Percentiles rank a stretch among this genome's conserved stretches.
Conservation (phyloP, 2,113 vertebrate species). For the Pseudorasbora parva region DNA sequence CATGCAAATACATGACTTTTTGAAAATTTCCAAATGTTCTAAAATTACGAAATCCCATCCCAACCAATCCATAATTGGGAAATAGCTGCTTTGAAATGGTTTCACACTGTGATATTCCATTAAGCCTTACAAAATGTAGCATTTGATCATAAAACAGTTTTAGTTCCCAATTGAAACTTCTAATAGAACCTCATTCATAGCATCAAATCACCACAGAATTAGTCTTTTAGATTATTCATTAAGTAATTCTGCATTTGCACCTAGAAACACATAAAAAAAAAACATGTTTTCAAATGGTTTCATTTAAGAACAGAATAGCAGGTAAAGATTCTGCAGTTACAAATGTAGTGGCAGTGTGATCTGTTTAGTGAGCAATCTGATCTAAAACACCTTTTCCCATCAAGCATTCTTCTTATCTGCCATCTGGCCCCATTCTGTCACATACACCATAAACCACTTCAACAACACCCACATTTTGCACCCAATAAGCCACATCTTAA, state of each 20-base stretch:
- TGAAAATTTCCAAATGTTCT: background rate
- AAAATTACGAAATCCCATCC: background rate
- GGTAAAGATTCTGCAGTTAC: constrained; percentile 14
- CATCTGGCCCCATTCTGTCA: constrained; percentile 71
- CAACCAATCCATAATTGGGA: background rate
- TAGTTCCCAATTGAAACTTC: background rate
- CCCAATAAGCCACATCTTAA: constrained; percentile 29
- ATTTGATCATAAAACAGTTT: background rate
- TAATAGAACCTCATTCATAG: background rate
- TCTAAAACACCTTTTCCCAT: constrained; percentile 52
- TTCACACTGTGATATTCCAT: constrained; percentile 10
- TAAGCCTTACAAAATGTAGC: background rate
- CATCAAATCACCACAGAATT: background rate
- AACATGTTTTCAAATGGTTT: background rate
- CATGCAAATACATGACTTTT: background rate
- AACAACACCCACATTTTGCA: constrained; percentile 46
- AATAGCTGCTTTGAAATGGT: background rate
- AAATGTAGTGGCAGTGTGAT: constrained; percentile 19
- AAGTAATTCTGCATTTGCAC: background rate
- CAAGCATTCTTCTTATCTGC: constrained; percentile 58
- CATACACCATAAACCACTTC: constrained; percentile 45
- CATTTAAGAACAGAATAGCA: background rate
- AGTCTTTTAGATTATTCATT: background rate
- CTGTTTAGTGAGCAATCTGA: constrained; percentile 32
- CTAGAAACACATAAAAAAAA: background rate